These are phyloP conservation scores for Meiosimyza platycephala DNA, from an alignment of 2,888 invertebrate species.

Conservation along the genomic window DNA sequence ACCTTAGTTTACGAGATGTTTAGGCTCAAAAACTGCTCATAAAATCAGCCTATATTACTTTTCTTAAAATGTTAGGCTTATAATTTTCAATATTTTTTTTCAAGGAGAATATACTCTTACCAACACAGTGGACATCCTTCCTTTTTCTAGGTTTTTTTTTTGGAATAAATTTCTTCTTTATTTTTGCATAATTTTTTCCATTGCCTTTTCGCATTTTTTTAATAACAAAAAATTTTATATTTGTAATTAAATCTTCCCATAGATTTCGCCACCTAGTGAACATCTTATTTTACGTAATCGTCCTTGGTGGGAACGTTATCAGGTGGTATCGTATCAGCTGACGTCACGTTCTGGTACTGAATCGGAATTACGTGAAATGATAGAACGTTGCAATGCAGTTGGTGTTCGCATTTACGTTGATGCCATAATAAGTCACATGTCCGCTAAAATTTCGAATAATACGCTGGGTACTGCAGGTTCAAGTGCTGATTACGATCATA, in stretches of 20 bases:
- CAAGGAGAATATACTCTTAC: too few species aligned
- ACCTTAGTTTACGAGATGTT: too few species aligned
- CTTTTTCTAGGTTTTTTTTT: too few species aligned
- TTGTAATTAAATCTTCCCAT: neutral
- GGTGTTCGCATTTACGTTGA: slow-evolving; percentile 86
- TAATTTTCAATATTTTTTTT: too few species aligned
- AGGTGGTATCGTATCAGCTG: slow-evolving; percentile 82
- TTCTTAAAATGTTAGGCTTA: too few species aligned
- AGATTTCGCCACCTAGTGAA: slow-evolving; percentile 79
- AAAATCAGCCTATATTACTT: too few species aligned
- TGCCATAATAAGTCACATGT: slow-evolving; percentile 87
- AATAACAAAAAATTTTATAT: neutral
- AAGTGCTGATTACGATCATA: slow-evolving; percentile 61
- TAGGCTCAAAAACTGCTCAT: too few species aligned
- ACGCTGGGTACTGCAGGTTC: slow-evolving; percentile 73
- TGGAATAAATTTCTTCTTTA: too few species aligned
- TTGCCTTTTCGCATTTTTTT: too few species aligned
- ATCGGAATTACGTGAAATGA: slow-evolving; percentile 71
- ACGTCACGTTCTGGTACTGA: slow-evolving; percentile 76
- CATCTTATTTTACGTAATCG: slow-evolving; percentile 72
- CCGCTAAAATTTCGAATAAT: slow-evolving; percentile 66
- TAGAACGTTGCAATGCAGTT: slow-evolving; percentile 77
- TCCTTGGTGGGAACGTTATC: slow-evolving; percentile 89
- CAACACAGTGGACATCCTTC: too few species aligned
- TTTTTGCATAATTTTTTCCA: too few species aligned